These are phyloP conservation scores for Ceramica pisi DNA, from an alignment of 2,888 invertebrate genomes.

Conservation along the genomic window DNA sequence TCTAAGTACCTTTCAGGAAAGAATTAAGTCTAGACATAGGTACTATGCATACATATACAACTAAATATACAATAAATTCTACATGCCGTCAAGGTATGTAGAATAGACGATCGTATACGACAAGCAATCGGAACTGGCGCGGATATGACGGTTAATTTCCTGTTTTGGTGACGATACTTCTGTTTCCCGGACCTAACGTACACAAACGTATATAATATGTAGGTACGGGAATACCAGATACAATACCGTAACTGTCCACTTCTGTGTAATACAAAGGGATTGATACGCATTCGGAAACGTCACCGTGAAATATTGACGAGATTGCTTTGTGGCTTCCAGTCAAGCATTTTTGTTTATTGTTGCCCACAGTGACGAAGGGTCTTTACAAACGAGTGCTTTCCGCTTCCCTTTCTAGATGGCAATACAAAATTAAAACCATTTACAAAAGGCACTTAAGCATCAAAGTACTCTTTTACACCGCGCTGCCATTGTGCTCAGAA, in stretches of 20 bases:
- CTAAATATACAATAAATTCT: background rate
- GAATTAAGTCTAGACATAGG: background rate
- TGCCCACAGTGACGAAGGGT: constrained; percentile 9
- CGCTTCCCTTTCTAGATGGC: constrained; percentile 27
- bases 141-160: constrained; percentile 62
- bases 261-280: constrained; percentile 58
- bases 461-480: constrained; percentile 43
- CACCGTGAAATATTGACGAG: constrained; percentile 54
- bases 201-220: constrained; percentile 21
- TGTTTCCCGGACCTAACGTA: constrained; percentile 35
- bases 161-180: constrained; percentile 58
- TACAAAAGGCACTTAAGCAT: constrained; percentile 44
- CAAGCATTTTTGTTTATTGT: constrained; percentile 40
- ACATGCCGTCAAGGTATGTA: background rate
- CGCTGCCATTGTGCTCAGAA: constrained; percentile 39
- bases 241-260: constrained; percentile 49
- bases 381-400: constrained; percentile 17
- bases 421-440: constrained; percentile 50
- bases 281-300: constrained; percentile 52
- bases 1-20: background rate
- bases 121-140: constrained; percentile 46
- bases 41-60: background rate
- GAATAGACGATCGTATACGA: constrained; percentile 25
- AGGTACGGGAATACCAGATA: constrained; percentile 6
- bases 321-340: constrained; percentile 36